Evolutionary conservation across 2,797 vertebrate species (phyloP).

Genomic region (Parambassis ranga): DNA sequence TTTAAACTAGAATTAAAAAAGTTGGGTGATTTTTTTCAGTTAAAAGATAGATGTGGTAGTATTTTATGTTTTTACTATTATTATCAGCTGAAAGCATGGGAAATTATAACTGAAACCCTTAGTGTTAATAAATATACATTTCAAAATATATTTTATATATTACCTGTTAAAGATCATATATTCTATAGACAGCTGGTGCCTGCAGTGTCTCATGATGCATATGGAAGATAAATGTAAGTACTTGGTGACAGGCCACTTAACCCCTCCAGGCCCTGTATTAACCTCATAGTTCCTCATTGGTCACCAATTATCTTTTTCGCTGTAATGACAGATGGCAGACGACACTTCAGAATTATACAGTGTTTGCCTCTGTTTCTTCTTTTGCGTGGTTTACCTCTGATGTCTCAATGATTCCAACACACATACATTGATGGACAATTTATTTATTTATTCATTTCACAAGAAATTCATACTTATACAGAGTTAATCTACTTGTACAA

Average conservation of each 20-base stretch:
- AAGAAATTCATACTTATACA: constrained; percentile 14
- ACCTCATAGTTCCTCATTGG: constrained; percentile 31
- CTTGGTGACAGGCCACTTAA: constrained; percentile 40
- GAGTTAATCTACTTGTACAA: constrained; percentile 12
- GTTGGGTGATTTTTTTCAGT: no score
- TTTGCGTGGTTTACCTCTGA: not conserved
- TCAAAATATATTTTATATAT: not conserved
- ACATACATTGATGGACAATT: constrained; percentile 15
- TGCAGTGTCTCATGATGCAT: constrained; percentile 22
- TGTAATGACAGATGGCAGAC: not conserved
- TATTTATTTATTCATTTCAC: constrained; percentile 44
- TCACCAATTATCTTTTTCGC: constrained; percentile 4
- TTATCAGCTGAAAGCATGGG: no score
- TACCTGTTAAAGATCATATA: no score
- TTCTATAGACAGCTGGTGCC: not conserved
- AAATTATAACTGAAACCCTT: not conserved
- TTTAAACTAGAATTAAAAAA: no score
- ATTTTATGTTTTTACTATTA: no score
- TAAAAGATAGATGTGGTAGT: no score
- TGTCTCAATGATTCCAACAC: not conserved
- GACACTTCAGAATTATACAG: not conserved
- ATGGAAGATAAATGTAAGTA: constrained; percentile 3
- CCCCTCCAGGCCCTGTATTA: not conserved
- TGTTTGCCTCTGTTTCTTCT: not conserved
- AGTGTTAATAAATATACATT: not conserved